Base-by-base conservation (phyloP, 2,888 invertebrate species). In the Agrochola macilenta region DNA sequence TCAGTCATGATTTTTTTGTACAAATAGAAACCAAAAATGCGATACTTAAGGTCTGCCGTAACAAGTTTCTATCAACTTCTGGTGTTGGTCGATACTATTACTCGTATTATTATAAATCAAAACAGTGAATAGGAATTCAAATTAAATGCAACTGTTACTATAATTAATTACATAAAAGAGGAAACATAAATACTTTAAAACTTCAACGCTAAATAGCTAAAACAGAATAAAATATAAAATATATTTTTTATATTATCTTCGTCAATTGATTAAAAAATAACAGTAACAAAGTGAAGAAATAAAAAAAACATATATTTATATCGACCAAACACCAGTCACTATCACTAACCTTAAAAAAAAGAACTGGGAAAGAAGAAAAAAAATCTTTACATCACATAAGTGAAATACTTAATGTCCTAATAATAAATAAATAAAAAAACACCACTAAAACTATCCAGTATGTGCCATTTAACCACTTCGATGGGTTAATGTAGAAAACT, bases 341-440 rank as follows among this genome's bases (percentile, higher is more conserved):
- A 46, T 64, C 39, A 71, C 60, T 61, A 79, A 71, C 30, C 52
- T 66, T 64, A 46, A 65, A 69, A 65, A 76, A 78, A n/a, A n/a
- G n/a, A n/a, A 70, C 39, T 71, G 65, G 57, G 39, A 49, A 71
- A 69, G 70, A 54, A 26, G 61, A 71, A 79, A 72, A 81, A 35
- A 70, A 66, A 57, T 57, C 39, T 69, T 71, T 86, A 82, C 64
- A 68, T 88, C 83, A 85, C 84, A 83, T 84, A 83, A 80, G 79
- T 77, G 75, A 77, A 83, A 76, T 86, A 85, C 90, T 90, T 91
- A 91, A 52, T 77, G 82, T 82, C 64, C 89, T 90, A 92, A 87
- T 43, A 90, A 92, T 92, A 92, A 93, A 92, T 93, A 93, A 93
- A 91, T 89, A 54, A 90, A 90, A 89, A 87, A 91, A 88, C 83